Evolutionary conservation across 2,113 vertebrate species (phyloP).

Genomic region (Hucho hucho): DNA sequence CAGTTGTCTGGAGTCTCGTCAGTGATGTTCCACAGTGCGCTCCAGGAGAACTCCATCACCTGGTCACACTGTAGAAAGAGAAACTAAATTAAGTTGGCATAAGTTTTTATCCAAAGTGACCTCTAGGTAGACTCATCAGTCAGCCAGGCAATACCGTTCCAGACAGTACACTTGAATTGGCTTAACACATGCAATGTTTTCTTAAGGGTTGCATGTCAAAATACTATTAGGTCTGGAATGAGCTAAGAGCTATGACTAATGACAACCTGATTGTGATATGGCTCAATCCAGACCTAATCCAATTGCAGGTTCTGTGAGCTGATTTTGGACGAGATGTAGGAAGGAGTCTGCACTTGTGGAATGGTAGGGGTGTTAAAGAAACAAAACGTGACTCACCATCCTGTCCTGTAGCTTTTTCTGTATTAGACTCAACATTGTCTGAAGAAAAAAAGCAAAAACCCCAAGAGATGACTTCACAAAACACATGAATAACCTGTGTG

Average conservation of each 20-base stretch:
- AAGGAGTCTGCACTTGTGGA: too few relatives aligned
- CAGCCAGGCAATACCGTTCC: too few relatives aligned
- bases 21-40: conserved; percentile 97
- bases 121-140: too few relatives aligned
- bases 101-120: too few relatives aligned
- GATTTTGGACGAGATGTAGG: too few relatives aligned
- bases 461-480: not conserved
- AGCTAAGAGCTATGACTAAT: too few relatives aligned
- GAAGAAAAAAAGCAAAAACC: conserved; percentile 32
- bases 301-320: too few relatives aligned
- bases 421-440: conserved; percentile 98
- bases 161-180: not conserved
- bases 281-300: too few relatives aligned
- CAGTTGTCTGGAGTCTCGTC: conserved; percentile 98
- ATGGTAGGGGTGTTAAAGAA: not conserved
- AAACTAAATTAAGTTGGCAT: not conserved
- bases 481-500: not conserved
- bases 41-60: conserved; percentile 99
- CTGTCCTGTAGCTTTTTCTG: conserved; percentile 93
- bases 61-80: conserved; percentile 85
- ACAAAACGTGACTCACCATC: conserved; percentile 78
- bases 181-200: too few relatives aligned
- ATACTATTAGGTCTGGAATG: too few relatives aligned
- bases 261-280: too few relatives aligned
- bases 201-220: too few relatives aligned